Percentiles rank a stretch among this genome's conserved stretches.
Conservation (phyloP, 2,888 invertebrate genomes). For the Troides oblongomaculatus region DNA sequence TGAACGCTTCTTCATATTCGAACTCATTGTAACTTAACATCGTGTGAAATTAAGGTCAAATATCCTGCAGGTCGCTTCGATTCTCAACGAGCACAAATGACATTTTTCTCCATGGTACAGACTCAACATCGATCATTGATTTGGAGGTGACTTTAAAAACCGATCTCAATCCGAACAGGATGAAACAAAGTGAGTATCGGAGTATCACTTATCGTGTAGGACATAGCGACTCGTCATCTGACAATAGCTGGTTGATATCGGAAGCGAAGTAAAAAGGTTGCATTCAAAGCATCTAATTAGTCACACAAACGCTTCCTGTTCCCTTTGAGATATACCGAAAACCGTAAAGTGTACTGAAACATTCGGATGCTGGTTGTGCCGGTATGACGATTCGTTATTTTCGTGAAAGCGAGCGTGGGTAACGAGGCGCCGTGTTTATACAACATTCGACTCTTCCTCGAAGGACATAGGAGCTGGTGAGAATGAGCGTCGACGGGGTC, state of each 20-base stretch:
- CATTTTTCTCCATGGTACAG: too few relatives aligned
- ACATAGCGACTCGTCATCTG: slow-evolving; percentile 7
- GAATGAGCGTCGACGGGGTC: background rate
- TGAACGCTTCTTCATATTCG: background rate
- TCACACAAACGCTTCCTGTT: slow-evolving; percentile 57
- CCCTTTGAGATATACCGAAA: slow-evolving; percentile 69
- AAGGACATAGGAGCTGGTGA: slow-evolving; percentile 1
- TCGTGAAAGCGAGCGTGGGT: slow-evolving; percentile 75
- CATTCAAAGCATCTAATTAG: slow-evolving; percentile 61
- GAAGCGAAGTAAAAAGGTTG: slow-evolving; percentile 23
- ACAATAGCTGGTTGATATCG: slow-evolving; percentile 11
- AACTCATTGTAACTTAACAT: too few relatives aligned
- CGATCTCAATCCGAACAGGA: too few relatives aligned
- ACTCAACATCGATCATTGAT: too few relatives aligned
- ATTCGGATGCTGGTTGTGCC: slow-evolving; percentile 70
- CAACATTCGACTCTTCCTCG: slow-evolving; percentile 12
- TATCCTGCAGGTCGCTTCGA: too few relatives aligned
- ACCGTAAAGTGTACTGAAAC: slow-evolving; percentile 66
- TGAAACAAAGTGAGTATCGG: background rate
- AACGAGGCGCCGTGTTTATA: slow-evolving; percentile 18
- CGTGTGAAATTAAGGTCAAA: too few relatives aligned
- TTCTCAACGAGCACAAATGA: too few relatives aligned
- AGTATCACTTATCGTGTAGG: background rate
- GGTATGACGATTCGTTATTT: slow-evolving; percentile 74
- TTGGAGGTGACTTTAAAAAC: too few relatives aligned